Evolutionary conservation across 2,888 invertebrate genomes (phyloP), one percentile per base, ranked within the genome.

Genomic region (Formica aserva): DNA sequence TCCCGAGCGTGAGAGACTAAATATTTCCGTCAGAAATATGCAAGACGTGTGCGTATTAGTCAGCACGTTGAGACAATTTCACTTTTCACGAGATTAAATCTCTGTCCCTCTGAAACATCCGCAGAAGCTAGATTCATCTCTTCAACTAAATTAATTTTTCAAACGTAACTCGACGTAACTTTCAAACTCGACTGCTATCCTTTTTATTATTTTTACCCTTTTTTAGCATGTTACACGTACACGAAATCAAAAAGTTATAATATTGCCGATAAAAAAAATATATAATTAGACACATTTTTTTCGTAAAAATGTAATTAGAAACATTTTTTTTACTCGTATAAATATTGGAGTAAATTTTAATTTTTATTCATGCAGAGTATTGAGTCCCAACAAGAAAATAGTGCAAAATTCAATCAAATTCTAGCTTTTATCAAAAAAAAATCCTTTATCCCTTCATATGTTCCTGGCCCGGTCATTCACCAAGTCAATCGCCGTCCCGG

Each of bases 391-490:
- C 9, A 13, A 26, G 35, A 13, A 65, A 52, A 3, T 0, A 35
- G 18, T 15, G 45, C 26, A 5, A 60, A 45, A n/a, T 22, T n/a
- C 11, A 48, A n/a, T 9, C 48, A 18, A 76, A 13, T 38, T 6
- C 15, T 8, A 8, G 5, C 8, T 52, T 15, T 35, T n/a, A 62
- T 41, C 0, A n/a, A 18, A 18, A 22, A 11, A 55, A 55, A 52
- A 67, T 63, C 26, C 18, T 26, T n/a, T 18, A 15, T 35, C 22
- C 22, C 8, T 4, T 35, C 32, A 15, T 13, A 41, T 48, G 83
- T 55, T 52, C 15, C 22, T n/a, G 35, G 4, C 45, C 52, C 85
- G 89, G 89, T 89, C 86, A 82, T 89, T 89, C 90, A 89, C 88
- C 90, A 90, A 88, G 74, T 82, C 62, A 62, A 85, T 75, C 81